Percentiles rank a stretch among this genome's conserved stretches.
phyloP scores from a whole-genome alignment of 2,888 invertebrate species.

The Pseudococcus longispinus region DNA sequence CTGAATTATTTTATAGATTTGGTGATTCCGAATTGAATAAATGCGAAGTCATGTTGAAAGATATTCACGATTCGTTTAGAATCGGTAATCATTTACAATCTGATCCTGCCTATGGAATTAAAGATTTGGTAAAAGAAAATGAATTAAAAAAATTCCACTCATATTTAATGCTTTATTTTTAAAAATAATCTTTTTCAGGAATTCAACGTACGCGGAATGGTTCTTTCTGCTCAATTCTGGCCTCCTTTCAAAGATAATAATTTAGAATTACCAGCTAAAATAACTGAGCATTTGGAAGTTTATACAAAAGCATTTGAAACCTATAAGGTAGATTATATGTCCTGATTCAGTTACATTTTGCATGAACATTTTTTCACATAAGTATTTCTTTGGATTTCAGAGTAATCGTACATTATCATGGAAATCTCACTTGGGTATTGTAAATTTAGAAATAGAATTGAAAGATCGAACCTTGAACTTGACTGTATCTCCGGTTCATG shows the following conservation, averaged over 20 bases:
- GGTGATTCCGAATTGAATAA: constrained; percentile 89
- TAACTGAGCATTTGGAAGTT: constrained; percentile 80
- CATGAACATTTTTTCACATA: background rate
- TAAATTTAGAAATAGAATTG: constrained; percentile 88
- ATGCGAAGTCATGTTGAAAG: constrained; percentile 99
- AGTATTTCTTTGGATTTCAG: constrained; percentile 60
- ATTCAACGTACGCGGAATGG: constrained; percentile 80
- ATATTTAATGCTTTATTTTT: background rate
- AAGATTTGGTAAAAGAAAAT: constrained; percentile 37
- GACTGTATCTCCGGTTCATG: constrained; percentile 90
- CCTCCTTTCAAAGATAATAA: constrained; percentile 95
- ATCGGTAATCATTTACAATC: constrained; percentile 86
- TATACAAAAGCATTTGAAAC: constrained; percentile 92
- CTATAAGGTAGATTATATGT: constrained; percentile 68
- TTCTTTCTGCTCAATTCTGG: constrained; percentile 99
- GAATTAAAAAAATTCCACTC: background rate
- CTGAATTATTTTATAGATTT: constrained; percentile 68
- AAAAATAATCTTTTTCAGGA: constrained; percentile 62
- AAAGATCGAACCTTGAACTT: constrained; percentile 77
- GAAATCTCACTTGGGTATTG: constrained; percentile 92
- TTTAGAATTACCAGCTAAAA: constrained; percentile 80
- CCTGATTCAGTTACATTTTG: background rate
- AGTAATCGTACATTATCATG: constrained; percentile 90
- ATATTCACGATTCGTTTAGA: constrained; percentile 93
- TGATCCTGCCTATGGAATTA: constrained; percentile 65